Evolutionary conservation across 2,797 vertebrate species (phyloP).

Genomic region (Rhinogobio ventralis): DNA sequence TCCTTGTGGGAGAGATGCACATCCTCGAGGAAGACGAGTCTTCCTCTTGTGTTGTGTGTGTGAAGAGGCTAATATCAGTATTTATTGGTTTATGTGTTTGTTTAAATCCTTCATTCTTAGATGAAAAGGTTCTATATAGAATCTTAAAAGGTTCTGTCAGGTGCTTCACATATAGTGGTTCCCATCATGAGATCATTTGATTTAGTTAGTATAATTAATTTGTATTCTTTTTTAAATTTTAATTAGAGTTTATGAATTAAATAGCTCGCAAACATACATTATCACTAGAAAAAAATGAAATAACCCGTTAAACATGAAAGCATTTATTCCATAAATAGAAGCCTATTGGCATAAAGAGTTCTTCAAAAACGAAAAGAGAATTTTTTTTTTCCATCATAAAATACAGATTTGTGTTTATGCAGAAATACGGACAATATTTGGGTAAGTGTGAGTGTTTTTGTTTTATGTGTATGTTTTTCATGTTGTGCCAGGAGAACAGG

Average conservation of each 20-base stretch:
- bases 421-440: neutral
- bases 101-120: neutral
- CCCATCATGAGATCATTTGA: too few relatives aligned
- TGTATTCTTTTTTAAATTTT: neutral
- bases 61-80: neutral
- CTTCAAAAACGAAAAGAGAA: neutral
- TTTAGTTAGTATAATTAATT: too few relatives aligned
- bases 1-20: constrained; percentile 22
- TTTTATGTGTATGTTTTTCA: constrained; percentile 8
- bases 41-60: constrained; percentile 19
- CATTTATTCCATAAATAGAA: neutral
- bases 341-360: neutral
- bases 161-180: too few relatives aligned
- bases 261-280: neutral
- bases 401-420: neutral
- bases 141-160: too few relatives aligned
- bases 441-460: neutral
- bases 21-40: constrained; percentile 37
- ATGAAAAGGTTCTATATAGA: neutral
- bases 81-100: neutral
- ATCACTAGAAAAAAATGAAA: neutral
- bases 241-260: neutral
- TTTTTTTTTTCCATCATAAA: neutral
- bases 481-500: constrained; percentile 18
- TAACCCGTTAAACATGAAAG: neutral